These are phyloP conservation scores for Schizaphis graminum DNA, from an alignment of 2,888 invertebrate species.

Conservation along the genomic window DNA sequence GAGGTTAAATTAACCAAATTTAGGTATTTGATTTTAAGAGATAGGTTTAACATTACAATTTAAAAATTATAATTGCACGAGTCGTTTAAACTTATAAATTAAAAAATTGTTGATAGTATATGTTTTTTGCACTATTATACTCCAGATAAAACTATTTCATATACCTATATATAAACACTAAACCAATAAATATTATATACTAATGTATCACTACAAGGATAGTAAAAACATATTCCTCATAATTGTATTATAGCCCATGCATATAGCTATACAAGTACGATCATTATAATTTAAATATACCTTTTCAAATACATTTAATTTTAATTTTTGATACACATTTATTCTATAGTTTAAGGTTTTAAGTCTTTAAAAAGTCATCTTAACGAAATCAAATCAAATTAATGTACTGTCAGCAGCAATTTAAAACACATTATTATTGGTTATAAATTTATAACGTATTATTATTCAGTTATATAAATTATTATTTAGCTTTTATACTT, in stretches of 20 bases:
- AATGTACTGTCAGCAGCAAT: background rate
- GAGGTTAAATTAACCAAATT: background rate
- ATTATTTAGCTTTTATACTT: background rate
- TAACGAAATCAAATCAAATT: background rate
- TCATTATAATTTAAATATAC: too few species aligned
- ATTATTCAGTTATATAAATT: background rate
- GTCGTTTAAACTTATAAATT: background rate
- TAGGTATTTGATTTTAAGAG: background rate
- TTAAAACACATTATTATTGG: background rate
- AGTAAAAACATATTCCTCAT: background rate
- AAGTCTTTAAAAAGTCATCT: too few species aligned
- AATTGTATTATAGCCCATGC: too few species aligned
- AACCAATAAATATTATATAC: too few species aligned
- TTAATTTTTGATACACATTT: background rate
- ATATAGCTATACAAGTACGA: too few species aligned
- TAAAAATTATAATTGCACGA: background rate
- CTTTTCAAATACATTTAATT: too few species aligned
- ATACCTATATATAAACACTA: too few species aligned
- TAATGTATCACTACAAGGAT: too few species aligned
- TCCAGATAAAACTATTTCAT: too few species aligned
- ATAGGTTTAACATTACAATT: background rate
- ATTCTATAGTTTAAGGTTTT: background rate
- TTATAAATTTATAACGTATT: background rate
- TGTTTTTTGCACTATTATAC: too few species aligned
- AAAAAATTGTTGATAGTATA: background rate